Percentiles rank a stretch among this genome's conserved stretches.
Evolutionary conservation across 2,888 invertebrate genomes (phyloP).

Genomic region (Pandemis corylana): DNA sequence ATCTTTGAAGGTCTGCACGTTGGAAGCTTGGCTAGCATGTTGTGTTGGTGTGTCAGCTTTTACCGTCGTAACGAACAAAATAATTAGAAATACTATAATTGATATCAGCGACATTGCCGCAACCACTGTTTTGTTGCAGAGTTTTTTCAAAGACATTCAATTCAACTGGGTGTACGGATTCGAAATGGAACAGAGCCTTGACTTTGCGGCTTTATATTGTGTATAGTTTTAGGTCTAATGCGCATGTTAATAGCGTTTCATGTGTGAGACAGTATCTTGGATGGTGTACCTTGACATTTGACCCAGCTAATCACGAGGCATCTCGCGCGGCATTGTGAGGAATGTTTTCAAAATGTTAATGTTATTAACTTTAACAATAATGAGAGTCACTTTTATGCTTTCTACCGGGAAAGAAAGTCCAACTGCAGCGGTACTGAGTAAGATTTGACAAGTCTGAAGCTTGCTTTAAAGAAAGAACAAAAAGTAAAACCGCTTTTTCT

Average conservation of each 20-base stretch:
- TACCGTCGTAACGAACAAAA: slow-evolving; percentile 61
- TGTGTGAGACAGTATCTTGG: slow-evolving; percentile 48
- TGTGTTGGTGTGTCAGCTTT: slow-evolving; percentile 61
- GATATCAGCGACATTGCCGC: slow-evolving; percentile 71
- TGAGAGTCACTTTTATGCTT: slow-evolving; percentile 48
- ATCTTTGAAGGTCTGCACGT: slow-evolving; percentile 68
- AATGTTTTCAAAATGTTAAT: slow-evolving; percentile 31
- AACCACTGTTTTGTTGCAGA: slow-evolving; percentile 53
- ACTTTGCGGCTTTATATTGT: slow-evolving; percentile 59
- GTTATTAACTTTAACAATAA: slow-evolving; percentile 46
- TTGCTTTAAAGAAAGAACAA: no score
- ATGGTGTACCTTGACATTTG: slow-evolving; percentile 76
- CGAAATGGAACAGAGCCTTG: slow-evolving; percentile 52
- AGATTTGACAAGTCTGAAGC: no score
- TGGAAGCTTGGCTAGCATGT: slow-evolving; percentile 49
- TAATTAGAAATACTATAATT: slow-evolving; percentile 60
- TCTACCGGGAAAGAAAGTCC: slow-evolving; percentile 35
- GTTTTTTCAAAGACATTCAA: slow-evolving; percentile 63
- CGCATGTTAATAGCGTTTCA: slow-evolving; percentile 64
- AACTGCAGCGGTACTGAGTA: background rate
- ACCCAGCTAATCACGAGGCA: slow-evolving; percentile 74
- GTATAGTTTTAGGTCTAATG: slow-evolving; percentile 64
- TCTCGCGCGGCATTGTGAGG: slow-evolving; percentile 58
- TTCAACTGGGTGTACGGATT: slow-evolving; percentile 49
- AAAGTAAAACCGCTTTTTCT: background rate